A percentile compares a stretch with the other conserved stretches of the same genome.
Conservation (phyloP, 2,797 vertebrate species). For the Alcedo atthis region DNA sequence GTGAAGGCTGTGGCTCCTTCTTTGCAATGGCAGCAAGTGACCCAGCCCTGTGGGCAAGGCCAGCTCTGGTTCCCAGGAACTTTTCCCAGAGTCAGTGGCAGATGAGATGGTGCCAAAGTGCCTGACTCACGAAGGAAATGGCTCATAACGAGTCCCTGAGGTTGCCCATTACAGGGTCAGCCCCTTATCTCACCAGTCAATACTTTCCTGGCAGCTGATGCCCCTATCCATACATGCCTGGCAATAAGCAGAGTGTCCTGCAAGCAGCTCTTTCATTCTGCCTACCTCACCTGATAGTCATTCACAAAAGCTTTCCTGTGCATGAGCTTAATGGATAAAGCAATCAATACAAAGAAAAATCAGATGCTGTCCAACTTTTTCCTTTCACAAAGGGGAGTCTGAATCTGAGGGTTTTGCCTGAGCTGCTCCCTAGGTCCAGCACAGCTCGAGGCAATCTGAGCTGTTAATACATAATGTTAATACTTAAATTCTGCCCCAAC, state of each 20-base stretch:
- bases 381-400: not conserved
- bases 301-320: constrained; percentile 19
- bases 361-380: not conserved
- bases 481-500: not conserved
- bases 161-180: not conserved
- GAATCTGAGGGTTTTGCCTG: not conserved
- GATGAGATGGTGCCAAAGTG: not conserved
- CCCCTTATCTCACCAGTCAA: not conserved
- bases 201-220: constrained; percentile 36
- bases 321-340: constrained; percentile 18
- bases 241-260: not conserved
- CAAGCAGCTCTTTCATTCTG: not conserved
- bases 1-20: not conserved
- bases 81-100: accelerated
- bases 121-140: not conserved
- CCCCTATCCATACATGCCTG: not conserved
- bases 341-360: constrained; percentile 54
- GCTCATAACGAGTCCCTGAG: not conserved
- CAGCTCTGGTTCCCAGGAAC: not conserved
- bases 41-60: accelerated
- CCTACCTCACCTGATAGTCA: not conserved
- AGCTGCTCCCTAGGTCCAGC: not conserved
- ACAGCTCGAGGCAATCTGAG: not conserved
- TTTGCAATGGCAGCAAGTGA: not conserved
- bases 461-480: not conserved